phyloP scores from a whole-genome alignment of 2,113 vertebrate species.

The Triplophysa dalaica region DNA sequence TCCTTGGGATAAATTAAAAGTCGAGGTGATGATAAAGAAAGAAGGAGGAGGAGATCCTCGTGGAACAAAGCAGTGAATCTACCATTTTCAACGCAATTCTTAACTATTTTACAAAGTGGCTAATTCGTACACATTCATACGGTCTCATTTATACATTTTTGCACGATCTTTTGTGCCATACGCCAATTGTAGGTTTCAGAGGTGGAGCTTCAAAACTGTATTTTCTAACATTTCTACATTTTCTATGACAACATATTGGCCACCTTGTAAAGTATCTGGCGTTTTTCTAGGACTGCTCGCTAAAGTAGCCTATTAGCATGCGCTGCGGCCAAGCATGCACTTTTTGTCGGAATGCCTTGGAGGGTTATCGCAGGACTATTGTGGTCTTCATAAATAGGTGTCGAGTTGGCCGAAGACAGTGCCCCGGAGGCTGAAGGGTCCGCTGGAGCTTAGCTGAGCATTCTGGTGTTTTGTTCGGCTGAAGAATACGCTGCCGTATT shows the following conservation, averaged over 20 bases:
- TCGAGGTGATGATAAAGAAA: background rate
- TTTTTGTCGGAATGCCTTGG: background rate
- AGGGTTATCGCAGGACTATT: conserved; percentile 12
- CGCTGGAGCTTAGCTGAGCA: conserved; percentile 7
- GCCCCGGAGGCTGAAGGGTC: conserved; percentile 15
- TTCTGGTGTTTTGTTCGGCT: conserved; percentile 6
- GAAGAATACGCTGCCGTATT: conserved; percentile 38
- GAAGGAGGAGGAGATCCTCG: background rate
- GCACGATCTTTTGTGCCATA: no score
- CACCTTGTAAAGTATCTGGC: no score
- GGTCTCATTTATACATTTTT: no score
- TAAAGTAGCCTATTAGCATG: background rate
- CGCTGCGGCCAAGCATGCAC: background rate
- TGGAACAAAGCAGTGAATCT: conserved; percentile 5
- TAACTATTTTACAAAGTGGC: no score
- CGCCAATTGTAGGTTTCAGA: no score
- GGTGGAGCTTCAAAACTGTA: no score
- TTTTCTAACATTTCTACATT: no score
- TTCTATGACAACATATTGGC: no score
- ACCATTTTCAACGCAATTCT: background rate
- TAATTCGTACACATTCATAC: no score
- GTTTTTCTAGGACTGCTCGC: background rate
- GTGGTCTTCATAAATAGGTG: conserved; percentile 22
- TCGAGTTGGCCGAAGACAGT: conserved; percentile 18
- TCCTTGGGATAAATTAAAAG: conserved; percentile 59